Conservation (phyloP, 2,888 invertebrate genomes). For the Teleogryllus oceanicus region DNA sequence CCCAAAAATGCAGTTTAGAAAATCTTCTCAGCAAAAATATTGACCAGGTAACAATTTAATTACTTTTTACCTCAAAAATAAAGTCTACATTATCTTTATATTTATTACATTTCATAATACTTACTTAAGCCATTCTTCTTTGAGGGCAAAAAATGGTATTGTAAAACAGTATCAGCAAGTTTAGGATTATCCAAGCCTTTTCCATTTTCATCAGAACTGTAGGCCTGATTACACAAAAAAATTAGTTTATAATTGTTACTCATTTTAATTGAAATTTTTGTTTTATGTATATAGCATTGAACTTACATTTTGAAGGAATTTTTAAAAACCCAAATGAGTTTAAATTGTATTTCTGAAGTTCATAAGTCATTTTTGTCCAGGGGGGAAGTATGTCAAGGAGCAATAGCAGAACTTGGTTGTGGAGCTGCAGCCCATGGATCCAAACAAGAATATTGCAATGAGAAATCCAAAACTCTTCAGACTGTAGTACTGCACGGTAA, state of each 20-base stretch:
- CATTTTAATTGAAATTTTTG: no score
- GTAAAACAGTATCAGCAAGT: constrained; percentile 62
- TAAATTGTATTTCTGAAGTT: constrained; percentile 45
- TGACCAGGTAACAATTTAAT: no score
- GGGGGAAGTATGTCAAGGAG: constrained; percentile 52
- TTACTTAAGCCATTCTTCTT: constrained; percentile 75
- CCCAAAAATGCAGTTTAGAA: no score
- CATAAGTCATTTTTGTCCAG: constrained; percentile 45
- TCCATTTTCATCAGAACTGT: constrained; percentile 63
- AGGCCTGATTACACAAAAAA: constrained; percentile 48
- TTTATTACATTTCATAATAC: constrained; percentile 42
- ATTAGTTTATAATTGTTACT: not conserved
- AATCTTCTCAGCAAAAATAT: no score
- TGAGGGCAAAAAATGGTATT: constrained; percentile 63
- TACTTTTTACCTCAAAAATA: no score
- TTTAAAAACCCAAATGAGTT: constrained; percentile 55
- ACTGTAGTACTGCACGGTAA: constrained; percentile 44
- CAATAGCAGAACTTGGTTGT: constrained; percentile 52
- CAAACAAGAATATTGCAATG: constrained; percentile 47
- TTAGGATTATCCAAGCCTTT: constrained; percentile 64
- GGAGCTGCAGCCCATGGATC: constrained; percentile 53
- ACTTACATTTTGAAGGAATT: constrained; percentile 61
- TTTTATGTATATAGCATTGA: no score
- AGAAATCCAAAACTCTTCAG: constrained; percentile 45
- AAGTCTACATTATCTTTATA: no score